Conservation (phyloP, 2,888 invertebrate species). For the Bombylius major region DNA sequence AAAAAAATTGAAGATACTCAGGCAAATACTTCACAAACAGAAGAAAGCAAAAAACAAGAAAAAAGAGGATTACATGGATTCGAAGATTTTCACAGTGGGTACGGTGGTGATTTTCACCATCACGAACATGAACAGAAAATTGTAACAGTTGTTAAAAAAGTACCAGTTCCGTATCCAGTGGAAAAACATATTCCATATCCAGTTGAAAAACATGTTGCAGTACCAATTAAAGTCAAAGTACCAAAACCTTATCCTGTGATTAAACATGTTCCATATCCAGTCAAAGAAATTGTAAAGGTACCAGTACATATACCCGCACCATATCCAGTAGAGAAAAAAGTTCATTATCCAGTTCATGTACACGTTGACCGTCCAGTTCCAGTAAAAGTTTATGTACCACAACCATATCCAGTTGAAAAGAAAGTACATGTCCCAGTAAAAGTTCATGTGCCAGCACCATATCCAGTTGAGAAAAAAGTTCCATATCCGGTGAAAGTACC, state of each 20-base stretch:
- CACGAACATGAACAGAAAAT: constrained; percentile 38
- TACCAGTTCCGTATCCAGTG: constrained; percentile 58
- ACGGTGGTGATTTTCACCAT: constrained; percentile 25
- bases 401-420: constrained; percentile 56
- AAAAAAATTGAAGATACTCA: constrained; percentile 36
- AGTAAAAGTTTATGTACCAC: constrained; percentile 50
- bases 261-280: constrained; percentile 56
- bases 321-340: constrained; percentile 65
- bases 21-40: constrained; percentile 29
- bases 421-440: constrained; percentile 58
- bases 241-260: constrained; percentile 60
- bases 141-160: constrained; percentile 59
- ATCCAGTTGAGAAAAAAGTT: constrained; percentile 54
- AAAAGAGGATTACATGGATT: constrained; percentile 58
- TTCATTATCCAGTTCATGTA: constrained; percentile 60
- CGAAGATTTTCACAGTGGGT: constrained; percentile 32
- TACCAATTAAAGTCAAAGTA: constrained; percentile 49
- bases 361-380: constrained; percentile 68
- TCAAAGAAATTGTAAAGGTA: constrained; percentile 67
- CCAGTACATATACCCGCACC: constrained; percentile 65
- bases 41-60: constrained; percentile 54
- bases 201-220: constrained; percentile 45
- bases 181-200: constrained; percentile 52
- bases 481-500: constrained; percentile 56
- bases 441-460: constrained; percentile 62